Base-by-base conservation (phyloP, 2,888 invertebrate species). In the Pheosia gnoma region DNA sequence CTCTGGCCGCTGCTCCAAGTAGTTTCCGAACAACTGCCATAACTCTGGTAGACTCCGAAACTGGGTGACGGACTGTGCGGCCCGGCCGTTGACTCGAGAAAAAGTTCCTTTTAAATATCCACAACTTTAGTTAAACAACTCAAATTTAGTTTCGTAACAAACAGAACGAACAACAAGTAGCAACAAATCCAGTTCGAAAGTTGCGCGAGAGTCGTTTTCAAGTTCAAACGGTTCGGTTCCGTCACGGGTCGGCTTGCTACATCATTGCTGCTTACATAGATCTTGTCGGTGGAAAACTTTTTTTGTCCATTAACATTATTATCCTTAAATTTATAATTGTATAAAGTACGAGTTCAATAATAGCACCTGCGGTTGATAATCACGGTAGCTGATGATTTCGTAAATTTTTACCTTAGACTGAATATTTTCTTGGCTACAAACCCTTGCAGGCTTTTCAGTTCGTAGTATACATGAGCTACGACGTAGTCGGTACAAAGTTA, bases 71-170 rank as follows among this genome's bases (percentile, higher is more conserved):
- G 90, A 89, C 90, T 85, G 87, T 84, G 79, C 87, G 91, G 89
- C 88, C 87, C 86, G 93, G 92, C 90, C 93, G 89, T 93, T 93
- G 93, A 93, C 93, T 93, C 88, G 90, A 89, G 93, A 93, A 93
- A 93, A 93, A 93, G 91, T 93, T 93, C 90, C 81, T 90, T 93
- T 93, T 93, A 93, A 93, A 93, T 93, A 93, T 93, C 93, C 89
- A 84, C 91, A 92, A 93, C 87, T 93, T 91, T 90, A 92, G 92
- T 92, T 91, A 87, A 91, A 88, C 90, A 91, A 92, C 93, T 93
- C 92, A 92, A 93, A 93, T 93, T 93, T 92, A 92, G 93, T 93
- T 93, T 82, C 86, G 86, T 86, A 92, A 93, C 92, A 92, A 91
- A 90, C 89, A 85, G 83, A 86, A 87, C 87, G 74, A 91, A 91